Evolutionary conservation across 2,797 vertebrate species (phyloP).

Genomic region (Diglossa cyanea): DNA sequence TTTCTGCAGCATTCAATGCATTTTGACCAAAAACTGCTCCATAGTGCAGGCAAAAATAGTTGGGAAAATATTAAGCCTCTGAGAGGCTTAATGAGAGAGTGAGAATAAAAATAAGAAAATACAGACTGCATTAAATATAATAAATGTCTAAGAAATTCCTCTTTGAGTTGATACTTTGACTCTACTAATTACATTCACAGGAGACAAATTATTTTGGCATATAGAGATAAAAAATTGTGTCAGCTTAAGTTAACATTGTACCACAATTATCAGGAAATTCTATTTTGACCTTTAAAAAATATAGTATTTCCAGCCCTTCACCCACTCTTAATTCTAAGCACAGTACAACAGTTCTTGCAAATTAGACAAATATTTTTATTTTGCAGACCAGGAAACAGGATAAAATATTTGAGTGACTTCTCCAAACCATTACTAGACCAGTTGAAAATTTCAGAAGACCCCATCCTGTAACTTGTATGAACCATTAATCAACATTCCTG

Average conservation of each 20-base stretch:
- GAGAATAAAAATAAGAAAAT: background rate
- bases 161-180: background rate
- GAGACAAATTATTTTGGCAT: conserved; percentile 1
- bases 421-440: background rate
- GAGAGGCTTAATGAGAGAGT: background rate
- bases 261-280: background rate
- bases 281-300: background rate
- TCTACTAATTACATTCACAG: background rate
- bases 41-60: background rate
- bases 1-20: background rate
- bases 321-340: background rate
- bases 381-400: background rate
- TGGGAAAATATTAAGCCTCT: background rate
- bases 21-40: background rate
- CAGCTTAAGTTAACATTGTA: background rate
- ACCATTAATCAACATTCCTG: background rate
- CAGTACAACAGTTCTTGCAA: background rate
- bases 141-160: background rate
- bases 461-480: background rate
- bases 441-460: background rate
- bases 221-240: background rate
- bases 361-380: background rate
- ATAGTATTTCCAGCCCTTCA: background rate
- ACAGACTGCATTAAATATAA: background rate
- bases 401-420: background rate